Base-by-base conservation (phyloP, 2,797 vertebrate species). In the Nothura maculosa region DNA sequence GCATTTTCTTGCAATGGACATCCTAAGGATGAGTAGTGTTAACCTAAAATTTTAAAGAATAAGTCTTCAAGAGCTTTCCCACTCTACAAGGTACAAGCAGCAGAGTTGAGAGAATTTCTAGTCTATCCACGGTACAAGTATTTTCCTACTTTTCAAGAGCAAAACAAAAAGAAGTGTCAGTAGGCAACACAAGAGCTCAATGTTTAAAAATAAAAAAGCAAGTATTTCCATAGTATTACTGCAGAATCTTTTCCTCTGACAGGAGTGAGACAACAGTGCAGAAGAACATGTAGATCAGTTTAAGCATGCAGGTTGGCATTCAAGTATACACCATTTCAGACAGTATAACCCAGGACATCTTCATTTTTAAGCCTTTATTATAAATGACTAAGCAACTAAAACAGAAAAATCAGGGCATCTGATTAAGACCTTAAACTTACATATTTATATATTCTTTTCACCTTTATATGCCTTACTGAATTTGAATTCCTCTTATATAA, bases 401-500 rank as follows among this genome's bases (percentile, higher is more conserved):
- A 91, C 10, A 66, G 36, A n/a, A 60, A 67, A 85, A 15, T 55
- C 78, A 20, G 6, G 75, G 48, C 22, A 32, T 40, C 62, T 61
- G 6, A 28, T 66, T 87, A 87, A 45, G 68, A 86, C 92, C 89
- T 70, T 36, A 32, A 88, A 76, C 63, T 34, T 34, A 17, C 7
- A 28, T 60, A 17, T 63, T 75, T 55, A 40, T 0, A 34, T 2
- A 17, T 36, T 43, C 80, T 52, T 43, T 84, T 90, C 15, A 76
- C 27, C 9, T 14, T 34, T 62, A 25, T 12, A 47, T 10, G 22
- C 58, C 83, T 88, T 77, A 27, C 70, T 91, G 86, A 69, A 93
- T 90, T 90, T 74, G 75, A 89, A 86, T 87, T 57, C 47, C 32
- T 83, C 38, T 92, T 91, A 81, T 7, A 12, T 61, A 95, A 93